phyloP scores from a whole-genome alignment of 1,140 invertebrate species.

The Penaeus japonicus region DNA sequence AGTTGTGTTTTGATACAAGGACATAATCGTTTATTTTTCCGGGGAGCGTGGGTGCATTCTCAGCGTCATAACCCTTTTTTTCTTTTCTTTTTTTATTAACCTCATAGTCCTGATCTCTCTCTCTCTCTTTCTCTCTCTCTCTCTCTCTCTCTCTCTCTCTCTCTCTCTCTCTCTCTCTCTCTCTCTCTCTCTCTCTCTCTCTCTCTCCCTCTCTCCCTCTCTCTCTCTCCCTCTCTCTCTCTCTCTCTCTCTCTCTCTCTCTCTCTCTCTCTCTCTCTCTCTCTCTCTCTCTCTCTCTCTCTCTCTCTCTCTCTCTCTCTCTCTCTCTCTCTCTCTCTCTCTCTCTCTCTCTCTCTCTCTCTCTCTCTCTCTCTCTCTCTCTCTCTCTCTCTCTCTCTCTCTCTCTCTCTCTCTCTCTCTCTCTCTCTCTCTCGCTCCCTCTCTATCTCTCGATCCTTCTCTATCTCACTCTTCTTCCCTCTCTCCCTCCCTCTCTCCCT shows the following conservation, averaged over 20 bases:
- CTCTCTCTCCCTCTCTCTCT: background rate
- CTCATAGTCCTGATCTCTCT: too few species aligned
- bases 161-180: too few species aligned
- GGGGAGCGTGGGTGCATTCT: background rate
- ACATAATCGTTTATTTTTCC: too few species aligned
- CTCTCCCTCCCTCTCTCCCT: background rate
- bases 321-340: background rate
- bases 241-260: background rate
- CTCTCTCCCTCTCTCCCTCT: background rate
- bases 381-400: background rate
- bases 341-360: background rate
- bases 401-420: background rate
- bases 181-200: background rate
- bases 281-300: background rate
- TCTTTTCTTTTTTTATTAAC: too few species aligned
- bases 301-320: background rate
- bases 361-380: background rate
- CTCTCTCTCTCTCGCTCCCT: background rate
- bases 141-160: too few species aligned
- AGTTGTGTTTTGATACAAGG: too few species aligned
- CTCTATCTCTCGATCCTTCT: background rate
- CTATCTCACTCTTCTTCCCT: background rate
- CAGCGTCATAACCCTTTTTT: too few species aligned
- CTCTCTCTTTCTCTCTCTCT: too few species aligned
- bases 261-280: background rate